Evolutionary conservation across 2,888 invertebrate species (phyloP), one percentile per base, ranked within the genome.

Genomic region (Dicranocentrus wangi): DNA sequence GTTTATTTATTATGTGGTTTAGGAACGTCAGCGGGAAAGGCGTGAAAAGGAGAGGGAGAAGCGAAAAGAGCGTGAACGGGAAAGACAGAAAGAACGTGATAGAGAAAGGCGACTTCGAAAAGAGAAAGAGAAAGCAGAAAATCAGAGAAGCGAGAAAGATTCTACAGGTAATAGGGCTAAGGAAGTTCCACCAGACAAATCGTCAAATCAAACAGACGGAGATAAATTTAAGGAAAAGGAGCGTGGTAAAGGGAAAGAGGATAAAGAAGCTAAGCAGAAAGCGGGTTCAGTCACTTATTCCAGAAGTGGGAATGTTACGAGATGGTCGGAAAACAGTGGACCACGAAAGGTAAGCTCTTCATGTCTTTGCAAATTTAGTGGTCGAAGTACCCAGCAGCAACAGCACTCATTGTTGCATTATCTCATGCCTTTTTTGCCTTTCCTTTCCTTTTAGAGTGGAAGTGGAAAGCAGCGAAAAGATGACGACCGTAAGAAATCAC

Each of bases 281-380:
- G 47, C 63, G n/a, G 80, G 65, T 19, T 27, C 3, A 0, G 61
- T 76, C 1, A 77, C 77, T 2, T 77, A 77, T 19, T 77, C 77
- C 2, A 69, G 47, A 42, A 61, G 47, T 61, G 77, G 77, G 8
- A 77, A 77, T 32, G 28, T 32, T 0, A 81, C 81, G 17, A 55
- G 81, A 53, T 81, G 81, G 81, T 81, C 81, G 2, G 77, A 81
- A 72, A 81, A 81, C 32, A 81, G 81, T 68, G 81, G 76, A 10
- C 81, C 72, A 7, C 71, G 76, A 65, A 81, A 69, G 61, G 77
- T 77, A 61, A 39, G 32, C 10, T 32, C 23, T 21, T 47, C 19
- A 51, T 17, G 5, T n/a, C n/a, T 51, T 51, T 66, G 13, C 39
- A 8, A 39, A 39, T 39, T 39, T 39, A 39, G 7, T 39, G 39